These are phyloP conservation scores for Charina bottae DNA, from an alignment of 2,113 vertebrate species.

Conservation along the genomic window DNA sequence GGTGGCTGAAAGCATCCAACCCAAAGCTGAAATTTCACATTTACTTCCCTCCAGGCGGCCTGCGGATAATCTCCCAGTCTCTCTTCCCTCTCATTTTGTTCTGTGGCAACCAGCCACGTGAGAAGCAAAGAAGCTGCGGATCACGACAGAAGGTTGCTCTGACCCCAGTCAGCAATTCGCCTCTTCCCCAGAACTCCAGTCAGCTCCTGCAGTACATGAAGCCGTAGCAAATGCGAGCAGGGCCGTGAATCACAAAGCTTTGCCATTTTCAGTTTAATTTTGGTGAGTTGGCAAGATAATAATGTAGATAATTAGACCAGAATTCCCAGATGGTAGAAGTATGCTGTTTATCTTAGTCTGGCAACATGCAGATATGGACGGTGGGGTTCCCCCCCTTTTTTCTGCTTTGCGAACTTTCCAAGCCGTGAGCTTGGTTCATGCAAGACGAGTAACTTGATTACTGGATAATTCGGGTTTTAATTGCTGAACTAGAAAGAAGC, in stretches of 20 bases:
- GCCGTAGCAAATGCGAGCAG: background rate
- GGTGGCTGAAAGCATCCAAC: background rate
- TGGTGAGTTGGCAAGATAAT: background rate
- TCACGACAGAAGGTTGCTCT: background rate
- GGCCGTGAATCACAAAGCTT: background rate
- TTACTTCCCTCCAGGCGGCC: background rate
- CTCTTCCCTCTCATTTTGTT: background rate
- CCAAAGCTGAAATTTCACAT: background rate
- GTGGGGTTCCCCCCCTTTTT: background rate
- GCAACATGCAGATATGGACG: background rate
- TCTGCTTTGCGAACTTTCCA: background rate
- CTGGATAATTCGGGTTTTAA: background rate
- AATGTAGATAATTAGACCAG: constrained; percentile 6
- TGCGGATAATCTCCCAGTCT: background rate
- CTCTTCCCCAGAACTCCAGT: background rate
- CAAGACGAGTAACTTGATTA: background rate
- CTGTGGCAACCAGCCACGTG: background rate
- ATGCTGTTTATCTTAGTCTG: constrained; percentile 9
- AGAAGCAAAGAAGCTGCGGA: background rate
- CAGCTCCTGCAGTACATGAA: background rate
- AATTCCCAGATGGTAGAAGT: background rate
- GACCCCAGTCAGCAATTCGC: background rate
- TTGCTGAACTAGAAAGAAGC: background rate
- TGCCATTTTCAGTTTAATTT: background rate
- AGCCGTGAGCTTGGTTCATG: background rate